Percentiles rank a stretch among this genome's conserved stretches.
phyloP scores from a whole-genome alignment of 1,140 invertebrate genomes.

The Drosophila athabasca region DNA sequence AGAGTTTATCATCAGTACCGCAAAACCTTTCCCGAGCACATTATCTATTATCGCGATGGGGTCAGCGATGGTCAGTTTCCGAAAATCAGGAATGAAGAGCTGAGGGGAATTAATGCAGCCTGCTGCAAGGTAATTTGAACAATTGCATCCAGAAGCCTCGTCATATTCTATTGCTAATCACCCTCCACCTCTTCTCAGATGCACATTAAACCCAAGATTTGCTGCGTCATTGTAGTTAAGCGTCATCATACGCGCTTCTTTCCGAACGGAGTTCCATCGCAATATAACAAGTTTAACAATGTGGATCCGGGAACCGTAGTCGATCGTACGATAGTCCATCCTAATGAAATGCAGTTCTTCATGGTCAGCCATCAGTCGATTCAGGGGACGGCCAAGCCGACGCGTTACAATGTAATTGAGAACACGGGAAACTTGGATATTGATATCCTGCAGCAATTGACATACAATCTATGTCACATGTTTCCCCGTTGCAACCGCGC shows the following conservation, averaged over 20 bases:
- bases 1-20: too few relatives aligned
- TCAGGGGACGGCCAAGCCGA: too few relatives aligned
- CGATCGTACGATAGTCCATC: conserved; percentile 92
- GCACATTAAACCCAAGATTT: conserved; percentile 86
- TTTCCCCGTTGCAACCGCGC: conserved; percentile 90
- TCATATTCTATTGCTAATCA: not conserved
- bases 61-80: too few relatives aligned
- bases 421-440: too few relatives aligned
- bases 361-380: conserved; percentile 89
- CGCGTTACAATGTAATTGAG: conserved; percentile 93
- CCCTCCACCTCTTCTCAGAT: conserved; percentile 26
- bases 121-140: conserved; percentile 47
- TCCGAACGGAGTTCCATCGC: too few relatives aligned
- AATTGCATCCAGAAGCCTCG: not conserved
- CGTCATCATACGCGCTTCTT: too few relatives aligned
- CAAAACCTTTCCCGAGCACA: too few relatives aligned
- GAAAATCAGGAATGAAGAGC: too few relatives aligned
- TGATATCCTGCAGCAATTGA: too few relatives aligned
- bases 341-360: conserved; percentile 93
- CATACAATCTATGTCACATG: conserved; percentile 40
- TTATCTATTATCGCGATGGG: too few relatives aligned
- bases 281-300: conserved; percentile 86
- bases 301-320: conserved; percentile 92
- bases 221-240: too few relatives aligned
- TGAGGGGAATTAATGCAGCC: too few relatives aligned